Evolutionary conservation across 2,888 invertebrate species (phyloP).

Genomic region (Diplolepis rosae): DNA sequence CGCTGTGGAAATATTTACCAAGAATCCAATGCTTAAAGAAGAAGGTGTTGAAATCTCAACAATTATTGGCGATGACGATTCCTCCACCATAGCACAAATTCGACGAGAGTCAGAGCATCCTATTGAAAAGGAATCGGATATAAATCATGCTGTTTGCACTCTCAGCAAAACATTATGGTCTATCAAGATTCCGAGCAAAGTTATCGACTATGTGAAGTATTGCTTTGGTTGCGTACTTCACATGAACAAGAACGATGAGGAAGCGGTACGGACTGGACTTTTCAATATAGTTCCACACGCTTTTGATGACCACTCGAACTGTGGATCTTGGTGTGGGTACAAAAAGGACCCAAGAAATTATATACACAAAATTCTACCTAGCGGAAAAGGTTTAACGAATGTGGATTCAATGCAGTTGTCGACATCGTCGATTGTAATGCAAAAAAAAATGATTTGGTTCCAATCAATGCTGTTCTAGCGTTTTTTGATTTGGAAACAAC

Average conservation of each 20-base stretch:
- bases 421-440: too few species aligned
- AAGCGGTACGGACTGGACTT: neutral
- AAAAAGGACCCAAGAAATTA: constrained; percentile 16
- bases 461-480: too few species aligned
- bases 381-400: constrained; percentile 20
- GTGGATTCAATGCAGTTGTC: too few species aligned
- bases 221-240: neutral
- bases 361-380: constrained; percentile 22
- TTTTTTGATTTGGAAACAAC: too few species aligned
- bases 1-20: constrained; percentile 35
- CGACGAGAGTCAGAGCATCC: constrained; percentile 17
- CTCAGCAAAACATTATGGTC: constrained; percentile 30
- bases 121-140: constrained; percentile 29
- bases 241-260: constrained; percentile 7
- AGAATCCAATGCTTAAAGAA: constrained; percentile 23
- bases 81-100: constrained; percentile 39
- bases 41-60: constrained; percentile 24
- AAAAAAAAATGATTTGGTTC: too few species aligned
- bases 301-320: constrained; percentile 29
- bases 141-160: constrained; percentile 24
- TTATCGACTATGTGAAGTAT: constrained; percentile 10
- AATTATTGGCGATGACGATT: constrained; percentile 46
- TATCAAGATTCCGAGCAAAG: constrained; percentile 3
- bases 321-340: constrained; percentile 29
- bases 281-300: constrained; percentile 33